phyloP scores from a whole-genome alignment of 2,888 invertebrate species.

The Bhutanitis thaidina region DNA sequence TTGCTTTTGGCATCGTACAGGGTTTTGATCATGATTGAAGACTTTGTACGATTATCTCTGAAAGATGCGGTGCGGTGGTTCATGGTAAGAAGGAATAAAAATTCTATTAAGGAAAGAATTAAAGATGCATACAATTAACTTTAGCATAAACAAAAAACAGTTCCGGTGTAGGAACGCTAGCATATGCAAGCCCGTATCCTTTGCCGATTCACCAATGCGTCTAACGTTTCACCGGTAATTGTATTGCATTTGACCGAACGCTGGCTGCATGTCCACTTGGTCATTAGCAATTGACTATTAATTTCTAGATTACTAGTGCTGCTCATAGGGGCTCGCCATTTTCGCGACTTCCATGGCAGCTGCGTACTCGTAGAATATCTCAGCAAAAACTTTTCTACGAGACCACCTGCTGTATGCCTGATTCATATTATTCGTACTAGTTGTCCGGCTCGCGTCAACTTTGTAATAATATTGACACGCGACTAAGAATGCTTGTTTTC shows the following conservation, averaged over 20 bases:
- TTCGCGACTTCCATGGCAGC: constrained; percentile 56
- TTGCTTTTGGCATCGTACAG: too few relatives aligned
- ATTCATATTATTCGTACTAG: constrained; percentile 39
- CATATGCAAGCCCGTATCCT: constrained; percentile 72
- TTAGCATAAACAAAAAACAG: constrained; percentile 6
- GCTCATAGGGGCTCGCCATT: constrained; percentile 74
- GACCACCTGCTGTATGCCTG: constrained; percentile 62
- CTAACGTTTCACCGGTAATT: constrained; percentile 61
- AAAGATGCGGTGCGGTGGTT: too few relatives aligned
- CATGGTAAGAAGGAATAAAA: too few relatives aligned
- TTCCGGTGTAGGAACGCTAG: constrained; percentile 23
- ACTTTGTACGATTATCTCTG: too few relatives aligned
- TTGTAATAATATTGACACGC: constrained; percentile 9
- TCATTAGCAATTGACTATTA: constrained; percentile 74
- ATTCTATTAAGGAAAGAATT: too few relatives aligned
- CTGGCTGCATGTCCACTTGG: constrained; percentile 64
- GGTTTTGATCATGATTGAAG: too few relatives aligned
- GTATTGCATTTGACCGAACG: constrained; percentile 61
- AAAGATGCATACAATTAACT: constrained; percentile 3
- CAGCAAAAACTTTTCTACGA: constrained; percentile 71
- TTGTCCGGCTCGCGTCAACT: constrained; percentile 16
- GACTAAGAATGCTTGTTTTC: not conserved
- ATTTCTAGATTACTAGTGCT: constrained; percentile 71
- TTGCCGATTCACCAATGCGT: constrained; percentile 39
- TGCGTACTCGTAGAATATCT: constrained; percentile 52